These are phyloP conservation scores for Megaceryle alcyon DNA, from an alignment of 2,797 vertebrate genomes.

Conservation along the genomic window DNA sequence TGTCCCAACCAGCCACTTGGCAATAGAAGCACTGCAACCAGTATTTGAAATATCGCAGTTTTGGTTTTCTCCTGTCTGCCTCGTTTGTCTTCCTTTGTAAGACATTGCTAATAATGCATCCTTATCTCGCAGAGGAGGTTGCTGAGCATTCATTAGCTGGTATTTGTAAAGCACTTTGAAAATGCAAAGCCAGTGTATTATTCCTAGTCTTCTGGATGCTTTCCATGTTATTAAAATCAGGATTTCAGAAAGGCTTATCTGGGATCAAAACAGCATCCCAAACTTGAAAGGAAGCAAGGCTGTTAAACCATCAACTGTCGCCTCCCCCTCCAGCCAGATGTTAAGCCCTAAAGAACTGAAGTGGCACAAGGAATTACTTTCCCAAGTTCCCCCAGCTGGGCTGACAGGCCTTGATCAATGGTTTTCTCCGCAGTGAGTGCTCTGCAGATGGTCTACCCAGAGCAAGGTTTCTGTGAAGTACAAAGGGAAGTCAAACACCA, in stretches of 20 bases:
- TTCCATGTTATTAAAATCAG: conserved; percentile 70
- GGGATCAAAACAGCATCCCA: conserved; percentile 65
- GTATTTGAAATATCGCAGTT: neutral
- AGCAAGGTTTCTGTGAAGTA: conserved; percentile 40
- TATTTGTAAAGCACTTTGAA: conserved; percentile 64
- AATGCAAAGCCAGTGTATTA: conserved; percentile 69
- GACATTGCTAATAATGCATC: conserved; percentile 25
- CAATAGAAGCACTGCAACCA: neutral
- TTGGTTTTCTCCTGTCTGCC: neutral
- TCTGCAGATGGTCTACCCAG: conserved; percentile 75
- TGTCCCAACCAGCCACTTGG: neutral
- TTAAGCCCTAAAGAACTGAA: conserved; percentile 68
- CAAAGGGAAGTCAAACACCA: conserved; percentile 68
- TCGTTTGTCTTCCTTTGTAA: conserved; percentile 42
- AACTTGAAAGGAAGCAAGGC: conserved; percentile 65
- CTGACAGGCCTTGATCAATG: conserved; percentile 76
- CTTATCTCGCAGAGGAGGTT: conserved; percentile 14
- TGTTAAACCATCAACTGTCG: conserved; percentile 63
- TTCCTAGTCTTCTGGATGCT: conserved; percentile 55
- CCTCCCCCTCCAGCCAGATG: conserved; percentile 68
- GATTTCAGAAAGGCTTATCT: conserved; percentile 62
- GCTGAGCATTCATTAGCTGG: conserved; percentile 64
- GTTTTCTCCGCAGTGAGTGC: conserved; percentile 56
- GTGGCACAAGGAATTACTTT: conserved; percentile 66
- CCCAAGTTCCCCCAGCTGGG: conserved; percentile 67